Conservation (phyloP, 2,888 invertebrate species). For the Synanthedon vespiformis region DNA sequence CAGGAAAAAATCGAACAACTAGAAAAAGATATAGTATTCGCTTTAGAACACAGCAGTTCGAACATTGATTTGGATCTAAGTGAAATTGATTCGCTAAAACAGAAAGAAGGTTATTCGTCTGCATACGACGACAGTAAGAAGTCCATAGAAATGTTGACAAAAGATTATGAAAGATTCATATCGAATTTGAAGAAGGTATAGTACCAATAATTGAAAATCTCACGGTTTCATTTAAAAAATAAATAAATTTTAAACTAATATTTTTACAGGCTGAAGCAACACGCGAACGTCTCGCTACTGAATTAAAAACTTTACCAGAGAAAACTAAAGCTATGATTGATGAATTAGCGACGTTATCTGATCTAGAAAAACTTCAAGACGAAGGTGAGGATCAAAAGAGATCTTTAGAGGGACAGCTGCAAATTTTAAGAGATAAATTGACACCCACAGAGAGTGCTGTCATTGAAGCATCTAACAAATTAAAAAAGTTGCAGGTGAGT, state of each 20-base stretch:
- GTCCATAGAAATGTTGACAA: conserved; percentile 48
- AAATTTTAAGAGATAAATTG: conserved; percentile 56
- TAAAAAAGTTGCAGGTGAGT: conserved; percentile 62
- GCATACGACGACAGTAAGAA: conserved; percentile 64
- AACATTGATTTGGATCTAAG: conserved; percentile 73
- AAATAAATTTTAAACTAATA: neutral
- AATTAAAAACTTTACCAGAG: conserved; percentile 76
- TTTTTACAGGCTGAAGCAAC: conserved; percentile 48
- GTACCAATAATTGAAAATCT: neutral
- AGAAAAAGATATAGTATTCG: conserved; percentile 73
- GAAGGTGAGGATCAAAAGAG: conserved; percentile 69
- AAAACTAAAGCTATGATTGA: conserved; percentile 75
- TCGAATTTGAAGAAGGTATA: conserved; percentile 71
- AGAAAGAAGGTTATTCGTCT: conserved; percentile 51
- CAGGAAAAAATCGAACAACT: conserved; percentile 71
- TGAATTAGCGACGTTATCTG: conserved; percentile 72
- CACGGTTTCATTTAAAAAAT: neutral
- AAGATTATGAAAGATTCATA: conserved; percentile 72
- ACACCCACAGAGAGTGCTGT: conserved; percentile 62
- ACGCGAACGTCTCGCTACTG: conserved; percentile 56
- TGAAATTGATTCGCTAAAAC: conserved; percentile 60
- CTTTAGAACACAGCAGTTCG: conserved; percentile 76
- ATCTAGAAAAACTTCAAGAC: conserved; percentile 70
- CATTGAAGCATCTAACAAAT: conserved; percentile 55
- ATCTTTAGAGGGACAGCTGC: conserved; percentile 59